A percentile compares a stretch with the other conserved stretches of the same genome.
Conservation (phyloP, 2,888 invertebrate species). For the Aphelenchoides bicaudatus region DNA sequence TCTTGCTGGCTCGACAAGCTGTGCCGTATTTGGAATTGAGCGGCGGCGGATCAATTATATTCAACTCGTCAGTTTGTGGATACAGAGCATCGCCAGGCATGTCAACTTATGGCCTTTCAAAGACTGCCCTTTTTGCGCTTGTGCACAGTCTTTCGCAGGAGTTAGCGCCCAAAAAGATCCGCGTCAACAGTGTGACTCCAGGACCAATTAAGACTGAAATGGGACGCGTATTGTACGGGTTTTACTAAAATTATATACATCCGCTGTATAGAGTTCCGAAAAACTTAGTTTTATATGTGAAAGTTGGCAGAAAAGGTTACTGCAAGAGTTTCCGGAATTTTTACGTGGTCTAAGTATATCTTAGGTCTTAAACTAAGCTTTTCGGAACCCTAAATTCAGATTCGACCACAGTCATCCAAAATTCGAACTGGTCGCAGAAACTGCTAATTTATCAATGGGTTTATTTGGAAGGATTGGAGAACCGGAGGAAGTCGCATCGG, state of each 20-base stretch:
- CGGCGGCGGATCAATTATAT: constrained; percentile 58
- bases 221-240: constrained; percentile 64
- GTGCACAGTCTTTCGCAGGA: constrained; percentile 76
- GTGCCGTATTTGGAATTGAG: constrained; percentile 75
- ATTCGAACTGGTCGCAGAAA: constrained; percentile 12
- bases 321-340: no score
- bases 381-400: no score
- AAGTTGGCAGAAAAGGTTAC: no score
- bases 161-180: constrained; percentile 75
- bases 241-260: neutral
- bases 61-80: constrained; percentile 49
- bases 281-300: no score
- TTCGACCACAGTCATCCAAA: constrained; percentile 19
- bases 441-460: neutral
- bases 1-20: constrained; percentile 79
- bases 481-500: constrained; percentile 70
- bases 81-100: constrained; percentile 63
- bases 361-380: neutral
- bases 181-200: constrained; percentile 88
- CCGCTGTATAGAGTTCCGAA: no score
- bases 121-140: constrained; percentile 82
- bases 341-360: no score
- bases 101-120: constrained; percentile 84
- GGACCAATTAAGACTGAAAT: constrained; percentile 88
- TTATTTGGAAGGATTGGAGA: constrained; percentile 43